Conservation (phyloP, 2,113 vertebrate species). For the Sclerurus mexicanus region DNA sequence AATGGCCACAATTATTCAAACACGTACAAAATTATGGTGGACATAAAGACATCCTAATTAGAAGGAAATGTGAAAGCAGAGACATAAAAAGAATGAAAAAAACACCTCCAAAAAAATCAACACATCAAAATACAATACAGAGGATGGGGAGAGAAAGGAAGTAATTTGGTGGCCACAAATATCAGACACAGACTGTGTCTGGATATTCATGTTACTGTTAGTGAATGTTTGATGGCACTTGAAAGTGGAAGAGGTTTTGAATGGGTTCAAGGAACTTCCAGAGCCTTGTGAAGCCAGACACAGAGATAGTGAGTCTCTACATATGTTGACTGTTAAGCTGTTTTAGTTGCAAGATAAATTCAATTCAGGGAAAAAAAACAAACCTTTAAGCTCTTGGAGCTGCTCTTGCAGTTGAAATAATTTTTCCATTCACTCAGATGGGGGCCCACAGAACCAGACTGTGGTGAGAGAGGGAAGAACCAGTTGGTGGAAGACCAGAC, state of each 20-base stretch:
- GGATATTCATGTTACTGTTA: background rate
- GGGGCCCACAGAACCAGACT: background rate
- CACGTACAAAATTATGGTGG: background rate
- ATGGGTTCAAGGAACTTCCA: background rate
- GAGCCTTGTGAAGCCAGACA: background rate
- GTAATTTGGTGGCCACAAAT: background rate
- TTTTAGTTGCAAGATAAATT: background rate
- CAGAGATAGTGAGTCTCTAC: slow-evolving; percentile 1
- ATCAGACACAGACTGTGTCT: background rate
- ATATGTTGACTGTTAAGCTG: background rate
- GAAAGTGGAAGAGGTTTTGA: slow-evolving; percentile 11
- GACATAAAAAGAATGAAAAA: background rate
- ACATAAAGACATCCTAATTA: background rate
- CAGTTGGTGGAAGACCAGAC: background rate
- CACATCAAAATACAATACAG: background rate
- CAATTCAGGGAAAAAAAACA: background rate
- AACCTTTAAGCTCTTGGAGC: background rate
- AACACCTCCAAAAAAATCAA: background rate
- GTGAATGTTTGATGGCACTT: background rate
- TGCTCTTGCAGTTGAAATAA: background rate
- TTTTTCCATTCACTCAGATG: background rate
- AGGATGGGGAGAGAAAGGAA: background rate
- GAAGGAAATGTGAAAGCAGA: background rate
- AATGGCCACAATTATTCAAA: background rate
- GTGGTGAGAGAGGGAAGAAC: no score